Evolutionary conservation across 2,797 vertebrate genomes (phyloP).

Genomic region (Arnoldichthys spilopterus): DNA sequence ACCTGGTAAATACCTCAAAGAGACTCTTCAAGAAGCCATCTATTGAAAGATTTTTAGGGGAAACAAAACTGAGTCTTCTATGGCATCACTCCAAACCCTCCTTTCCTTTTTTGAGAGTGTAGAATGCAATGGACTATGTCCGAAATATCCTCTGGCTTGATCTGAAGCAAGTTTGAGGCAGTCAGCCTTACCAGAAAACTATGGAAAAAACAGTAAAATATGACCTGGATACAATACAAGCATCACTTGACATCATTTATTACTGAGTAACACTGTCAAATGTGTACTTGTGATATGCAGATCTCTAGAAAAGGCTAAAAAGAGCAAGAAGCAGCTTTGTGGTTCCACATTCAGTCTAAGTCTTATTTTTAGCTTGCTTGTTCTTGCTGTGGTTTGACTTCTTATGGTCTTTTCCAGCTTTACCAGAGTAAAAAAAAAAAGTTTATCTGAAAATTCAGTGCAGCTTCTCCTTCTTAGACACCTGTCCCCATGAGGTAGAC

Average conservation of each 20-base stretch:
- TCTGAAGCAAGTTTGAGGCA: not conserved
- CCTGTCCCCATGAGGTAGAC: conserved; percentile 17
- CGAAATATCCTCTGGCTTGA: not conserved
- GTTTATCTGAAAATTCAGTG: not conserved
- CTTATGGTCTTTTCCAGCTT: not conserved
- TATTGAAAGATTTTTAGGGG: no score
- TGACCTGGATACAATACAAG: not conserved
- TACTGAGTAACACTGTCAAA: not conserved
- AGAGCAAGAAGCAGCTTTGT: not conserved
- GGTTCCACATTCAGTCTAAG: not conserved
- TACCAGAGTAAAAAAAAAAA: not conserved
- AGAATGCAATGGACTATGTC: no score
- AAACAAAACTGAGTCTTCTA: no score
- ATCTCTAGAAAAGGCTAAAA: not conserved
- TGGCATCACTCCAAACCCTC: no score
- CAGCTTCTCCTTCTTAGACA: conserved; percentile 30
- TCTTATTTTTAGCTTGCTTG: conserved; percentile 2
- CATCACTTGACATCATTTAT: not conserved
- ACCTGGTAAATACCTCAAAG: no score
- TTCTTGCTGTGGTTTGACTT: not conserved
- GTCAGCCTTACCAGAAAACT: not conserved
- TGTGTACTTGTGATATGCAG: not conserved
- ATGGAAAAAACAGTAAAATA: not conserved
- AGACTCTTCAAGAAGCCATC: no score
- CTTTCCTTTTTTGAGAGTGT: no score